Base-by-base conservation (phyloP, 2,888 invertebrate species). In the Tillus elongatus region DNA sequence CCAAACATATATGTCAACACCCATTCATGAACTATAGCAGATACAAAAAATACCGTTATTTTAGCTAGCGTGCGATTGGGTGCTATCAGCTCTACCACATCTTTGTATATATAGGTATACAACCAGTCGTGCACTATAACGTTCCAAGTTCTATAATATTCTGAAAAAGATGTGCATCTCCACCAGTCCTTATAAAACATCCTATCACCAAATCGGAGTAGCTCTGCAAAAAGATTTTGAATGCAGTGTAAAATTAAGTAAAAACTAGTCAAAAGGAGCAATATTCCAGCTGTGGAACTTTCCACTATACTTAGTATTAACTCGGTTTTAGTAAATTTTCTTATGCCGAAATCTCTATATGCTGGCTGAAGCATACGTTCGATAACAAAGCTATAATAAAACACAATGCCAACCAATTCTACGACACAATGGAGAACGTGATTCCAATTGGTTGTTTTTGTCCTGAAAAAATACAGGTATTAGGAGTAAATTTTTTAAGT, bases 121-220 rank as follows among this genome's bases (percentile, higher is more conserved):
- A 96, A 71, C 92, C 92, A 96, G 49, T 90, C 88, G 60, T 95
- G 86, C 0, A 96, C 91, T 0, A 93, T 82, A n/a, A 88, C 75
- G 63, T 96, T 96, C 95, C 96, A 96, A 3, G 84, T 83, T n/a
- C 91, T 77, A 63, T 87, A 93, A 64, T 81, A 96, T n/a, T 70
- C 71, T 0, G 79, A 77, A 63, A 81, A 91, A 10, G 80, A 78
- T 1, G 79, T 77, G 2, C 82, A 77, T 36, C 86, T 91, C 95
- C 93, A 95, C 93, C 93, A 95, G 54, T 89, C 89, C 82, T 92
- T 75, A 58, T 90, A 79, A 72, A 88, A 80, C 72, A 82, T 72
- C 57, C 92, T 65, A 69, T 95, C 89, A 3, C 77, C 84, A 62
- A 95, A 96, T 39, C 73, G 75, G 42, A 93, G 63, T 66, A 92